Conservation (phyloP, 2,113 vertebrate genomes). For the Thomomys bottae region DNA sequence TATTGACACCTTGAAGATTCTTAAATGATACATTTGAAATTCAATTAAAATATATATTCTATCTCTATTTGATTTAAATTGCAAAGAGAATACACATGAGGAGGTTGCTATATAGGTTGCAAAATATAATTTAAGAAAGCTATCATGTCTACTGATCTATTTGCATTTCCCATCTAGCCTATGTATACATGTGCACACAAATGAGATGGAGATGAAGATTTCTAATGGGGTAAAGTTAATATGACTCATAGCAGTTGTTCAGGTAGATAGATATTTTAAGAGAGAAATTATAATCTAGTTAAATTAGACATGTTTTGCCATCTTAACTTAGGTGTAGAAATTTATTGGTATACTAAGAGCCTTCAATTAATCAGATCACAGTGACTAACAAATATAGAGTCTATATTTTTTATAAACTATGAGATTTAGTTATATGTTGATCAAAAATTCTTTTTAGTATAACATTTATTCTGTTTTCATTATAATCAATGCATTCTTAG, state of each 20-base stretch:
- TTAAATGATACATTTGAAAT: constrained; percentile 72
- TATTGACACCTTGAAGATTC: constrained; percentile 70
- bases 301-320: constrained; percentile 37
- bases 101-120: constrained; percentile 60
- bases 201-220: constrained; percentile 32
- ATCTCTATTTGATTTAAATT: constrained; percentile 76
- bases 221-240: constrained; percentile 40
- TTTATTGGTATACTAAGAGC: not conserved
- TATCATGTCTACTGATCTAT: constrained; percentile 54
- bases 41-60: constrained; percentile 74
- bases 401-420: not conserved
- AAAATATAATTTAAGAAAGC: constrained; percentile 76
- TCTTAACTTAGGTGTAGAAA: constrained; percentile 43
- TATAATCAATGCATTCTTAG: not conserved
- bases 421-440: not conserved
- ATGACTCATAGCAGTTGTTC: not conserved
- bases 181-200: constrained; percentile 60
- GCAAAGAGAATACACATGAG: constrained; percentile 66
- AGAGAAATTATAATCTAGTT: constrained; percentile 53
- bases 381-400: not conserved
- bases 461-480: not conserved
- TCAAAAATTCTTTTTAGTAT: not conserved
- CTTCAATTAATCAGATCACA: not conserved
- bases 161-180: constrained; percentile 73
- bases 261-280: constrained; percentile 12